Conservation (phyloP, 2,797 vertebrate species). For the Tapera naevia region DNA sequence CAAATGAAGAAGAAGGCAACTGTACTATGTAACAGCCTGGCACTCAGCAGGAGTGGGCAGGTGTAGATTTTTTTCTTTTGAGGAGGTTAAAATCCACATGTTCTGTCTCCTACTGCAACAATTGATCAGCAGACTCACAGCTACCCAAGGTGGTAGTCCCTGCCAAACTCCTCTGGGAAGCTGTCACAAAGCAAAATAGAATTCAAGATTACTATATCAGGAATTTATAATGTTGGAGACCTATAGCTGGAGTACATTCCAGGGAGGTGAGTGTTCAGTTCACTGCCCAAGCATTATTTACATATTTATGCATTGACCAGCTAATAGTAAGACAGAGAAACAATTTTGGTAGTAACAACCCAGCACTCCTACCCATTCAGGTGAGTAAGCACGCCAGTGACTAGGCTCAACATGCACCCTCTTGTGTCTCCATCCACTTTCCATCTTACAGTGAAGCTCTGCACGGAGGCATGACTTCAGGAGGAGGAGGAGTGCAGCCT, state of each 20-base stretch:
- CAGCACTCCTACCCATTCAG: background rate
- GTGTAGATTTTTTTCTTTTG: background rate
- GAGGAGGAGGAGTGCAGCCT: background rate
- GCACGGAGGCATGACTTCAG: background rate
- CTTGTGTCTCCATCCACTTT: background rate
- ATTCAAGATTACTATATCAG: background rate
- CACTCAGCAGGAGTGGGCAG: background rate
- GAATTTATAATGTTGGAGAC: background rate
- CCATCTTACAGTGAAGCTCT: background rate
- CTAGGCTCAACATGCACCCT: background rate
- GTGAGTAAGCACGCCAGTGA: rapidly evolving
- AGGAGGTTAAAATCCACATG: background rate
- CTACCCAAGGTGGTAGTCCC: background rate
- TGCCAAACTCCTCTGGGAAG: background rate
- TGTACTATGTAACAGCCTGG: background rate
- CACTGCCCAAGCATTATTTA: background rate
- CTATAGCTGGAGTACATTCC: background rate
- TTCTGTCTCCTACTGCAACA: background rate
- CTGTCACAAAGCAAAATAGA: background rate
- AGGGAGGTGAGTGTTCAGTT: background rate
- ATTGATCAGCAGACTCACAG: background rate
- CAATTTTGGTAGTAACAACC: background rate
- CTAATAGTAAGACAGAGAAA: background rate
- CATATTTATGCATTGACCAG: background rate
- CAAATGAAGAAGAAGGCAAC: background rate